Evolutionary conservation across 1,140 invertebrate genomes (phyloP).

Genomic region (Aphaenogaster ashmeadi): DNA sequence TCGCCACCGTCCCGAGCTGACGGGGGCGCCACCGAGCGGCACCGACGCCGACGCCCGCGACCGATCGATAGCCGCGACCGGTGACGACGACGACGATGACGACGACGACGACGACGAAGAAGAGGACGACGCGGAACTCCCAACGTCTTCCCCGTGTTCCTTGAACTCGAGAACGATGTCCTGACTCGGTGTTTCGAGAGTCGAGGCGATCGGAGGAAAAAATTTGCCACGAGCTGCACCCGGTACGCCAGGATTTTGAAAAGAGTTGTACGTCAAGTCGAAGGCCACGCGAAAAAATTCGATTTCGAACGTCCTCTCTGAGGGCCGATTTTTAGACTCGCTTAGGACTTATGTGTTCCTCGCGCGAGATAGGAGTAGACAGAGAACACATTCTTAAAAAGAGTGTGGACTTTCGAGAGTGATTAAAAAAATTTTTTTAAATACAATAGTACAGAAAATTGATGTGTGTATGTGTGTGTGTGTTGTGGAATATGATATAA

Average conservation of each 20-base stretch:
- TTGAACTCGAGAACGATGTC: not conserved
- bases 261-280: not conserved
- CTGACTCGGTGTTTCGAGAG: not conserved
- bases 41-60: constrained; percentile 82
- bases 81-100: constrained; percentile 56
- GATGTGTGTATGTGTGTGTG: not conserved
- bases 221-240: not conserved
- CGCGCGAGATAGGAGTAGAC: not conserved
- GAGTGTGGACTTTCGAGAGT: not conserved
- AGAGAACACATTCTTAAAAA: not conserved
- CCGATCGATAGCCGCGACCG: constrained; percentile 75
- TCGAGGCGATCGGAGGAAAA: not conserved
- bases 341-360: not conserved
- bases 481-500: not conserved
- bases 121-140: constrained; percentile 3
- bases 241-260: not conserved
- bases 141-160: not conserved
- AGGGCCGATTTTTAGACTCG: not conserved
- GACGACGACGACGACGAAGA: constrained; percentile 35
- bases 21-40: constrained; percentile 77
- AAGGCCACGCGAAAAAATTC: constrained; percentile 1
- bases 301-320: not conserved
- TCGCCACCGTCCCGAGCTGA: constrained; percentile 72
- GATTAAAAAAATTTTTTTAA: not conserved
- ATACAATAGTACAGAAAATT: constrained; percentile 3